Evolutionary conservation across 2,113 vertebrate genomes (phyloP), one percentile per base, ranked within the genome.

Genomic region (Nothocercus julius): DNA sequence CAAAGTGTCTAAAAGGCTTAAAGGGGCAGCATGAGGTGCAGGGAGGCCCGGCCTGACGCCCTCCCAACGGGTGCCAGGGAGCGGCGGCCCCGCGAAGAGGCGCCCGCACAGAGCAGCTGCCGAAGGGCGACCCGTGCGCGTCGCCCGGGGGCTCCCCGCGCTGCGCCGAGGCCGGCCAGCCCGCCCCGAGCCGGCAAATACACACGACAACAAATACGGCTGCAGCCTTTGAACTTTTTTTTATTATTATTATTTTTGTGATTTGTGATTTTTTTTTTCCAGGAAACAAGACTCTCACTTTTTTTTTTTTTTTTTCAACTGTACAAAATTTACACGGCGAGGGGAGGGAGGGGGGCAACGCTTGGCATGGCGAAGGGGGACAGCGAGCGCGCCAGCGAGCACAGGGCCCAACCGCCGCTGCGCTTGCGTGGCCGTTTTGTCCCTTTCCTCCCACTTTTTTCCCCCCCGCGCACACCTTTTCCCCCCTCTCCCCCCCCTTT

Each of bases 241-340:
- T 63, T 56, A 62, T 75, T 49, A 9, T 38, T 51, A 64, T 73
- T 49, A 9, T 36, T 51, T 21, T 64, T 47, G 72, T 64, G 21
- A 19, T 77, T 22, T 51, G 58, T 53, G n/a, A 15, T 32, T 70
- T n/a, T 63, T 94, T 88, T 76, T 22, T 76, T 22, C 97, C 98
- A 97, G 97, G 98, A 98, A 98, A 98, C 96, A 97, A 98, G 98
- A 99, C 97, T 96, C 44, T 97, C 93, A 96, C 97, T 98, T 98
- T 97, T 75, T 98, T 97, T 75, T 98, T n/a, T n/a, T n/a, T n/a
- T n/a, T n/a, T n/a, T n/a, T 97, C 97, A 98, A 98, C 99, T 99
- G 98, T 99, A 99, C 99, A 99, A 98, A 98, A 99, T 99, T 97
- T 99, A 99, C 98, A 99, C 82, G 40, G 87, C 14, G 1, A 96